These are phyloP conservation scores for Pterocles gutturalis DNA, from an alignment of 2,113 vertebrate species.

Conservation along the genomic window DNA sequence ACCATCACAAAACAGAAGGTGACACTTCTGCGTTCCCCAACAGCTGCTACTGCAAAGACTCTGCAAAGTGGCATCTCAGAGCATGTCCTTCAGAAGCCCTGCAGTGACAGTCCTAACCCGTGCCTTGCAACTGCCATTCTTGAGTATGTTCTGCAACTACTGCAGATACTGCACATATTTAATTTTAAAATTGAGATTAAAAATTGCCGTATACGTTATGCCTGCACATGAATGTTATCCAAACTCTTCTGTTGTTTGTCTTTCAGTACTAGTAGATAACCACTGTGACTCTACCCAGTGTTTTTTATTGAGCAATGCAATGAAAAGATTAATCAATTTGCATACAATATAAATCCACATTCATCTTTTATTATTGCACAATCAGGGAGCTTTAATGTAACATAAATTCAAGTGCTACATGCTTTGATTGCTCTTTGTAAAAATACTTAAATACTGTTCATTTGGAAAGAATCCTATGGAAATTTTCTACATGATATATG, in stretches of 20 bases:
- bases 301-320: conserved; percentile 1
- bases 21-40: neutral
- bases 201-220: neutral
- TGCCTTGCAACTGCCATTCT: neutral
- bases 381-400: conserved; percentile 56
- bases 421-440: conserved; percentile 53
- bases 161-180: neutral
- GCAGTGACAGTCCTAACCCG: neutral
- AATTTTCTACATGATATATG: neutral
- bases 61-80: neutral
- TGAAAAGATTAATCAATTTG: conserved; percentile 57
- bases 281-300: neutral
- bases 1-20: neutral
- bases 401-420: conserved; percentile 41
- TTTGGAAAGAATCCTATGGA: neutral
- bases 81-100: neutral
- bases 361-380: conserved; percentile 56
- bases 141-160: neutral
- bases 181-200: neutral
- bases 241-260: neutral
- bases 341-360: conserved; percentile 57
- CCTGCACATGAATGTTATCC: neutral
- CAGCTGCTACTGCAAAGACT: neutral
- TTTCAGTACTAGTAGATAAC: neutral
- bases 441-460: conserved; percentile 46